Evolutionary conservation across 2,888 invertebrate genomes (phyloP).

Genomic region (Eupithecia insigniata): DNA sequence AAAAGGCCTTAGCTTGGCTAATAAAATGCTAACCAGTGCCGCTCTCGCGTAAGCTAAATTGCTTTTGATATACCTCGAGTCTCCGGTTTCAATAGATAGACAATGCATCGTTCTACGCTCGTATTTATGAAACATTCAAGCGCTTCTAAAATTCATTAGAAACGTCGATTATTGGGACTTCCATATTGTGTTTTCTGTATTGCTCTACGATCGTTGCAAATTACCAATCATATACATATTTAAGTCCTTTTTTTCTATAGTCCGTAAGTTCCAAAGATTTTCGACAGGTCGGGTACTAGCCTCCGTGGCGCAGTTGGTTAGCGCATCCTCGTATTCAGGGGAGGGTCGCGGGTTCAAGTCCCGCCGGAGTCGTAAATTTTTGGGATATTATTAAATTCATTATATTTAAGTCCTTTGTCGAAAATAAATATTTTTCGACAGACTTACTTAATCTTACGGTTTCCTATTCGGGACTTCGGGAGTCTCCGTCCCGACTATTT

Average conservation of each 20-base stretch:
- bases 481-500: constrained; percentile 75
- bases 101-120: constrained; percentile 20
- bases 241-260: not conserved
- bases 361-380: too few species aligned
- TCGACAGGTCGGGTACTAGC: too few species aligned
- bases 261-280: too few species aligned
- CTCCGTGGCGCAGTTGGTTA: too few species aligned
- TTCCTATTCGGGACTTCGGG: constrained; percentile 77
- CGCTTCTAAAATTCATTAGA: not conserved
- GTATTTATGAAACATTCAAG: not conserved
- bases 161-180: not conserved
- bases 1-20: constrained; percentile 30
- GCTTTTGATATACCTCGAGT: constrained; percentile 30
- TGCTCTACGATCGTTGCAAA: not conserved
- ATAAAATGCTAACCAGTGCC: constrained; percentile 42
- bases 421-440: constrained; percentile 36
- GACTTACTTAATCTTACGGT: constrained; percentile 55
- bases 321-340: too few species aligned
- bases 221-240: not conserved
- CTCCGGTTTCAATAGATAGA: constrained; percentile 28
- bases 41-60: constrained; percentile 38
- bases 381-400: too few species aligned
- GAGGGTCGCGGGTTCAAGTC: too few species aligned
- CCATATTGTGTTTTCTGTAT: not conserved
- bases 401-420: not conserved